Conservation (phyloP, 2,888 invertebrate species). For the Campopleginae sp. region DNA sequence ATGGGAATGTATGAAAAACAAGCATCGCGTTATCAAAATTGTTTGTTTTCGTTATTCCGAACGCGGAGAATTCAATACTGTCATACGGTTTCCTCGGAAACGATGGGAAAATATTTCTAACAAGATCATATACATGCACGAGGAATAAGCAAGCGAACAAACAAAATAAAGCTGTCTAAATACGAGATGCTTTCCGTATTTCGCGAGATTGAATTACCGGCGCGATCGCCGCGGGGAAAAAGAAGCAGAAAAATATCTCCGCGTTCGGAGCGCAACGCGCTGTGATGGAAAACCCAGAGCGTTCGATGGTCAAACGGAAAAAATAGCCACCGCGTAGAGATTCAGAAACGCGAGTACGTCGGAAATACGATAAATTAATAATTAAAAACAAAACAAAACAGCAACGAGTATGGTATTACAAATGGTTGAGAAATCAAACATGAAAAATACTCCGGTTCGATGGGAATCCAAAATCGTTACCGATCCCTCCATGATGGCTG, state of each 20-base stretch:
- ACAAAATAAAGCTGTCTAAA: background rate
- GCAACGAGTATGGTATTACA: background rate
- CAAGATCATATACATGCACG: background rate
- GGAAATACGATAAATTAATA: background rate
- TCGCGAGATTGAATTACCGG: slow-evolving; percentile 28
- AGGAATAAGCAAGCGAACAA: background rate
- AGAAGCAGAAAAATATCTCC: slow-evolving; percentile 6
- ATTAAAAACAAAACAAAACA: background rate
- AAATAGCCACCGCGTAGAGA: background rate
- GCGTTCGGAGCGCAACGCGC: too few relatives aligned
- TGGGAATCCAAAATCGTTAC: background rate
- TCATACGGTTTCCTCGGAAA: background rate
- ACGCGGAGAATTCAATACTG: background rate
- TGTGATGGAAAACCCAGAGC: slow-evolving; percentile 4
- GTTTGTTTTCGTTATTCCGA: background rate
- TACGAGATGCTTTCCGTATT: slow-evolving; percentile 32
- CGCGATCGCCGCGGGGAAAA: background rate
- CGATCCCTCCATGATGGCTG: background rate
- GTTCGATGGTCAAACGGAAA: slow-evolving; percentile 18
- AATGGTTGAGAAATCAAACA: background rate
- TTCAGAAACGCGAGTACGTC: background rate
- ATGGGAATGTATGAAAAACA: background rate
- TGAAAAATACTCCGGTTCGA: background rate
- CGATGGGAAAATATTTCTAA: slow-evolving; percentile 6
- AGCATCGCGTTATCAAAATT: background rate